Conservation (phyloP, 2,888 invertebrate species). For the Drosophila emarginata region DNA sequence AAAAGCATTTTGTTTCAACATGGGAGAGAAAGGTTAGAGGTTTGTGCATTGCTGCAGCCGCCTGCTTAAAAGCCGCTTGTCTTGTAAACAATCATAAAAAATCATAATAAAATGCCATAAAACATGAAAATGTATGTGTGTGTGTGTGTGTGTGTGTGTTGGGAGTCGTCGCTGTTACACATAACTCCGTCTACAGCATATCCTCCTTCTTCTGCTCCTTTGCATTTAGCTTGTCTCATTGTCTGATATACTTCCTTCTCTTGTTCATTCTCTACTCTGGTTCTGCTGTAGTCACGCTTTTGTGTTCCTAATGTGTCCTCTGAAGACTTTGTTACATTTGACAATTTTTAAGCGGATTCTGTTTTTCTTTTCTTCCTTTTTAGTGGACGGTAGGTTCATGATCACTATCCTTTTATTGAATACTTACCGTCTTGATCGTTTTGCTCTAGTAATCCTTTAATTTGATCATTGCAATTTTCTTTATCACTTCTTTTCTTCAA, state of each 20-base stretch:
- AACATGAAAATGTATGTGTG: conserved; percentile 57
- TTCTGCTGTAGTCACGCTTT: conserved; percentile 33
- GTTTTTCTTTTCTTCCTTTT: conserved; percentile 2
- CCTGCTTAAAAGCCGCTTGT: conserved; percentile 74
- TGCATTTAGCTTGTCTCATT: not conserved
- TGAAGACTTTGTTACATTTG: conserved; percentile 35
- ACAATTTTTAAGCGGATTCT: conserved; percentile 41
- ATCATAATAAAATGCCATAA: conserved; percentile 74
- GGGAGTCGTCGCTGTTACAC: not conserved
- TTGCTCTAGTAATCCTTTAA: no score
- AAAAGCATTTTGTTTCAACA: conserved; percentile 77
- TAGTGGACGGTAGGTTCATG: not conserved
- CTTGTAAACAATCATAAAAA: conserved; percentile 78
- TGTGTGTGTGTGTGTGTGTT: conserved; percentile 26
- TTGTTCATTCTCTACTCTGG: conserved; percentile 11
- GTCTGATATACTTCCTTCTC: not conserved
- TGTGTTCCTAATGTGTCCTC: conserved; percentile 34
- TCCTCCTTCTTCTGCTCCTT: not conserved
- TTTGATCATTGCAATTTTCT: not conserved
- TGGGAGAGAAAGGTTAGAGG: conserved; percentile 36
- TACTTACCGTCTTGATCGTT: not conserved
- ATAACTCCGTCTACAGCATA: not conserved
- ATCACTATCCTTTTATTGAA: not conserved
- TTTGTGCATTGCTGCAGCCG: conserved; percentile 67
- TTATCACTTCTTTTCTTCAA: no score